Evolutionary conservation across 2,113 vertebrate species (phyloP), one percentile per base, ranked within the genome.

Genomic region (Podarcis muralis): DNA sequence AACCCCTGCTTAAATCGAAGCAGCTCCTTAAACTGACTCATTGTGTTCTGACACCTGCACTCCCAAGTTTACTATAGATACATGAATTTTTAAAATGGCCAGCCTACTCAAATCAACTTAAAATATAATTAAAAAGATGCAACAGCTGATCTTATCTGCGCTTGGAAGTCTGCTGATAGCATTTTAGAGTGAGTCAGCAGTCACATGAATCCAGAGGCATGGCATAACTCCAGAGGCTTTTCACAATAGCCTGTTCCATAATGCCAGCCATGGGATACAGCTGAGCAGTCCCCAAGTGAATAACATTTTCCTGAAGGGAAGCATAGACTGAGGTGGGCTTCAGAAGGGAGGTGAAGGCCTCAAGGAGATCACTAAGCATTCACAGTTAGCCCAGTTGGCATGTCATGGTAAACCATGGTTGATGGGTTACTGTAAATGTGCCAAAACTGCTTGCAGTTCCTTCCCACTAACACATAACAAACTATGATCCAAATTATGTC

Each of bases 131-230:
- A 86, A 85, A 90, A 91, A 62, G 4, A 87, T 62, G 93, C 86
- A 89, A 90, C 9, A n/a, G 81, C 27, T 86, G 93, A 94, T 95
- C 84, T 83, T 93, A 95, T 93, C 93, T 90, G 90, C 32, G 5
- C 1, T 0, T 11, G 91, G 85, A 84, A 87, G 89, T 81, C 78
- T 87, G 83, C 92, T 68, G 65, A 90, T 66, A 23, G 30, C 43
- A 25, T 71, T 90, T 83, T 81, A 83, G 57, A 37, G 87, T 81
- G 92, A 71, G 87, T 93, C 93, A 95, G 93, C 92, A 94, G 93
- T 92, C 94, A 95, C 88, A 87, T 93, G 94, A 90, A 90, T 23
- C 53, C 85, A 62, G 88, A 93, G 91, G 88, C 83, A 81, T 1
- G 23, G 78, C 78, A 40, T 76, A 40, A 40, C 27, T 68, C 68